Percentiles rank a stretch among this genome's conserved stretches.
Conservation (phyloP, 1,140 invertebrate species). For the Eriosoma lanigerum region DNA sequence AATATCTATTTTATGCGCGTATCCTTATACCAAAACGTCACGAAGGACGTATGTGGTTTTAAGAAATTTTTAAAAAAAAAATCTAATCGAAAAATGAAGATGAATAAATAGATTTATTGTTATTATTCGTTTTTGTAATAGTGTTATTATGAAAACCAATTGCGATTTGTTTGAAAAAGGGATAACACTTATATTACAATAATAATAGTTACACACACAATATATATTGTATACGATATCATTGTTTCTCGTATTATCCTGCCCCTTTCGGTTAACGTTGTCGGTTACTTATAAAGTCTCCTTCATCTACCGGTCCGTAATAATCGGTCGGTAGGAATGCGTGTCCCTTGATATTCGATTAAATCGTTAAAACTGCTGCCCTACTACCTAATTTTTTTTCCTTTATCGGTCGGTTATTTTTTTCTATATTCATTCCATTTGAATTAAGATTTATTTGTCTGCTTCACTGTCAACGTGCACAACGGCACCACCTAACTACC, state of each 20-base stretch:
- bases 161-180: conserved; percentile 7
- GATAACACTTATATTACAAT: conserved; percentile 6
- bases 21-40: too few relatives aligned
- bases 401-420: not conserved
- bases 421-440: conserved; percentile 18
- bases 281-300: conserved; percentile 21
- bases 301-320: conserved; percentile 9
- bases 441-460: conserved; percentile 42
- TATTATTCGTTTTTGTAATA: too few relatives aligned
- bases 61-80: too few relatives aligned
- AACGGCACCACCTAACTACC: too few relatives aligned
- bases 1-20: too few relatives aligned
- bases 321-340: conserved; percentile 47
- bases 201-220: not conserved
- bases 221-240: conserved; percentile 18
- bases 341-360: conserved; percentile 46
- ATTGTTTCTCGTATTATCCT: conserved; percentile 23
- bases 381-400: conserved; percentile 14
- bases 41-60: too few relatives aligned
- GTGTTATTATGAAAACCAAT: not conserved
- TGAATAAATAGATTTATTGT: too few relatives aligned
- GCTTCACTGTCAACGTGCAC: conserved; percentile 13
- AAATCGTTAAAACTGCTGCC: conserved; percentile 43
- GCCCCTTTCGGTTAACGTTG: conserved; percentile 10
- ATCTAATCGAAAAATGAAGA: too few relatives aligned